Conservation (phyloP, 2,888 invertebrate genomes). For the Resseliella maxima region DNA sequence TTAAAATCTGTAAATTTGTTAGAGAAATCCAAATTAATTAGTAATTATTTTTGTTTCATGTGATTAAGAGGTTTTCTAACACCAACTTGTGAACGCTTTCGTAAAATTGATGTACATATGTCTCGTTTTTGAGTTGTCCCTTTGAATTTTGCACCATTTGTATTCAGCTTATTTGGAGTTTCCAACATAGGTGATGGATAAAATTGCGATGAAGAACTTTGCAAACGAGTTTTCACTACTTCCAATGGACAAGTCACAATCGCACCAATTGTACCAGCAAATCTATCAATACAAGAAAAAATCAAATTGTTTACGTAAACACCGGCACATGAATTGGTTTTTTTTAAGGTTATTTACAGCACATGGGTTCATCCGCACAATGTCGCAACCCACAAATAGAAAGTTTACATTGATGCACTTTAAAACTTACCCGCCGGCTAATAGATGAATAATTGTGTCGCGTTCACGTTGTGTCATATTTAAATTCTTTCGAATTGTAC, state of each 20-base stretch:
- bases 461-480: constrained; percentile 71
- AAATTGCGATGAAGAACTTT: constrained; percentile 83
- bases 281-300: constrained; percentile 71
- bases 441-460: constrained; percentile 92
- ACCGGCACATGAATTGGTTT: background rate
- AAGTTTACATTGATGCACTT: background rate
- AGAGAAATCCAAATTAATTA: too few species aligned
- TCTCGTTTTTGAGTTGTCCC: constrained; percentile 75
- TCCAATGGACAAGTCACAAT: constrained; percentile 97
- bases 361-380: background rate
- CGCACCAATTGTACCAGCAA: constrained; percentile 96
- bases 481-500: background rate
- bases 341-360: background rate
- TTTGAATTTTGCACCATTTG: constrained; percentile 69
- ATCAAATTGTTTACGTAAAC: background rate
- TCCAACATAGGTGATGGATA: constrained; percentile 68
- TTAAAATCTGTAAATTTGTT: constrained; percentile 65
- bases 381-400: background rate
- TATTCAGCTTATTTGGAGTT: constrained; percentile 62
- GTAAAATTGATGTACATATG: constrained; percentile 79
- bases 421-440: constrained; percentile 92
- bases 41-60: background rate
- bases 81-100: constrained; percentile 78
- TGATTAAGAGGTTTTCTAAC: background rate
- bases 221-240: constrained; percentile 96